phyloP scores from a whole-genome alignment of 1,140 invertebrate species.

The Drosophila bocqueti region DNA sequence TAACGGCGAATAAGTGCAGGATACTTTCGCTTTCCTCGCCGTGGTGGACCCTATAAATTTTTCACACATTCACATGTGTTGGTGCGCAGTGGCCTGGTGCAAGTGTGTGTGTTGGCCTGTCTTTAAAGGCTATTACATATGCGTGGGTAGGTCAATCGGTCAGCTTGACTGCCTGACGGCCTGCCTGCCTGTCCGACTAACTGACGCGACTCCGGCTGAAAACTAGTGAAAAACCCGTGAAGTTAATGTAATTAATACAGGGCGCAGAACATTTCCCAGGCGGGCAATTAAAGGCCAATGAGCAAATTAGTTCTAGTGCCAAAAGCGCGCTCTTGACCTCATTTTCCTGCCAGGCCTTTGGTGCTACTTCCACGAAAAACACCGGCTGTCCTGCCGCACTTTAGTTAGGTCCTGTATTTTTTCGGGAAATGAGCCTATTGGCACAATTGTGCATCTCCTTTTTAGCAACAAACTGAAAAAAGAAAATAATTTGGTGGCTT shows the following conservation, averaged over 20 bases:
- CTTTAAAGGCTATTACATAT: constrained; percentile 68
- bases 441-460: constrained; percentile 3
- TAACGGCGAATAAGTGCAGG: background rate
- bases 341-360: constrained; percentile 25
- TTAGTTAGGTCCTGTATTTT: constrained; percentile 16
- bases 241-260: constrained; percentile 31
- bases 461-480: constrained; percentile 11
- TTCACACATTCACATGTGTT: constrained; percentile 53
- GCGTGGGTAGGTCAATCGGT: constrained; percentile 80
- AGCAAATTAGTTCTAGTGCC: constrained; percentile 59
- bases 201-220: background rate
- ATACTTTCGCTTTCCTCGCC: constrained; percentile 61
- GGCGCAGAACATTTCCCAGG: constrained; percentile 51
- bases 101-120: constrained; percentile 25
- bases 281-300: constrained; percentile 56
- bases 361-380: constrained; percentile 4
- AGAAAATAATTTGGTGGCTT: constrained; percentile 48
- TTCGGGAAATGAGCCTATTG: background rate
- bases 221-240: background rate
- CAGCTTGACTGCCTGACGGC: constrained; percentile 35
- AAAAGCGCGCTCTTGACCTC: constrained; percentile 71
- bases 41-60: constrained; percentile 62
- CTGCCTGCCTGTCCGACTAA: background rate
- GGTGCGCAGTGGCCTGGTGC: constrained; percentile 25
- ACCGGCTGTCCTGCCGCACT: constrained; percentile 17